Evolutionary conservation across 2,888 invertebrate species (phyloP).

Genomic region (Mythimna vitellina): DNA sequence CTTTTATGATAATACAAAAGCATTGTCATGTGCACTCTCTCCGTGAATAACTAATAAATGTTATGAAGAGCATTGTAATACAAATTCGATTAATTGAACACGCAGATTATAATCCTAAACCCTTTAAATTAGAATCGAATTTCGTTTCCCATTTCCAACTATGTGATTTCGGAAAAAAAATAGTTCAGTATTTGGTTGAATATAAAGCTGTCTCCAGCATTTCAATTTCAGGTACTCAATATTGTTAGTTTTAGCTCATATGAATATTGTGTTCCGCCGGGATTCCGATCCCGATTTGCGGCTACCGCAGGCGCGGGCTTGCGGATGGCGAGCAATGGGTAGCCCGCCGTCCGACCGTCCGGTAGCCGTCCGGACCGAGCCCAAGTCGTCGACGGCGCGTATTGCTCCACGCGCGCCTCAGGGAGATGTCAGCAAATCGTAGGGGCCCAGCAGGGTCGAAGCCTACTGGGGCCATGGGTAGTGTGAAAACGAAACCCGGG

Average conservation of each 20-base stretch:
- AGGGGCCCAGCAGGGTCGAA: no score
- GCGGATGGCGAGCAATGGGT: no score
- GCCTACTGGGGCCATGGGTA: no score
- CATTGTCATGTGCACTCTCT: not conserved
- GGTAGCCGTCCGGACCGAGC: no score
- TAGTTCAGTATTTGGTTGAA: not conserved
- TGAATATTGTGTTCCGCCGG: no score
- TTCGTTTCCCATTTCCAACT: constrained; percentile 18
- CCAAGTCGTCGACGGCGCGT: no score
- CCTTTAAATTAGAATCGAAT: constrained; percentile 17
- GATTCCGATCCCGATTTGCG: no score
- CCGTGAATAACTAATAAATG: constrained; percentile 2
- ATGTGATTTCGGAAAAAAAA: not conserved
- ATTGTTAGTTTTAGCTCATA: not conserved
- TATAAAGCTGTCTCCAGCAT: not conserved
- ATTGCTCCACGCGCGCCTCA: no score
- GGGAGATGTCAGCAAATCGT: no score
- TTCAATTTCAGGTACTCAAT: not conserved
- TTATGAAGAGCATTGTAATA: constrained; percentile 14
- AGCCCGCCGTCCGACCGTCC: no score
- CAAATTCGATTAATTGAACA: constrained; percentile 15
- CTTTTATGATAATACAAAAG: not conserved
- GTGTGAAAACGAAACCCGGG: no score
- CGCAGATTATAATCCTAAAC: constrained; percentile 8
- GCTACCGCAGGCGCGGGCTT: no score